Base-by-base conservation (phyloP, 2,797 vertebrate genomes). In the Zonotrichia albicollis region DNA sequence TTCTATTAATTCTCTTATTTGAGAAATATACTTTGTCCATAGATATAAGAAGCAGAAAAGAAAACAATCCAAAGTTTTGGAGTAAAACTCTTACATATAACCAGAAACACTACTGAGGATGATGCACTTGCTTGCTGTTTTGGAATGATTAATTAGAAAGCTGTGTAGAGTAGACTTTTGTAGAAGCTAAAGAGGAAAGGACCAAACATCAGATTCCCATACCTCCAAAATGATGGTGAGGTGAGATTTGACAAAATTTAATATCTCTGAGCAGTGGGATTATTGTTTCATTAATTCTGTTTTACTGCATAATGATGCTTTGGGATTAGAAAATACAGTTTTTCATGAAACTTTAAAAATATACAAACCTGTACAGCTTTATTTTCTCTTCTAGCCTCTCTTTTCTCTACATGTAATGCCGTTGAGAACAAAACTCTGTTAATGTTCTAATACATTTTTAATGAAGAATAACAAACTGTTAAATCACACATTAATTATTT, bases 401-500 rank as follows among this genome's bases (percentile, higher is more conserved):
- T 79, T 66, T 40, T 40, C 46, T 79, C 12, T 40, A 50, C 45
- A 8, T n/a, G 29, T 46, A 93, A 92, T 87, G 55, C 74, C 21
- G 65, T 46, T 43, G 88, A 94, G 87, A 91, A 71, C 22, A 82
- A 89, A 93, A 91, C 45, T 30, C 58, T 84, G 23, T 71, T 94
- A 96, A 90, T 68, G 72, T 92, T 75, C 68, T 93, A 61, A 78
- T 96, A 64, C n/a, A 94, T 91, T 93, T 97, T 95, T 97, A 95
- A 97, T 94, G 85, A 95, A 89, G 82, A 96, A 93, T 87, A 95
- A 95, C 74, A 90, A 95, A 95, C 70, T 89, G 87, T 90, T 96
- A 95, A 95, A 95, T 89, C 76, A 30, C 64, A 55, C 80, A 94
- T 96, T 93, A 95, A 84, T 96, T 87, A 95, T 95, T 95, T 83